These are phyloP conservation scores for Chaenodraco wilsoni DNA, from an alignment of 2,797 vertebrate species.

Conservation along the genomic window DNA sequence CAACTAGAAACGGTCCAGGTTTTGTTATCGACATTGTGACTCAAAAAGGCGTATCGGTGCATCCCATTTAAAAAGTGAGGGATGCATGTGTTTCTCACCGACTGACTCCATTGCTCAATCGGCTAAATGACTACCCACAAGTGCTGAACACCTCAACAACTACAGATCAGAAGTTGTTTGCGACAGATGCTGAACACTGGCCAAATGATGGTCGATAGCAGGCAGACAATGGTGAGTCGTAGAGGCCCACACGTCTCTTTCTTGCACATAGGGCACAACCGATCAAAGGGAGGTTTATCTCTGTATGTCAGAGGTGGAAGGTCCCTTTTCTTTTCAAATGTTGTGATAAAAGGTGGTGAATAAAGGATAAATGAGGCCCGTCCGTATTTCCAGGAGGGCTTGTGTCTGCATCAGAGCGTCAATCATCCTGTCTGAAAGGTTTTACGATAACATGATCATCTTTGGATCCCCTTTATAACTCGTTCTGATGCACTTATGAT, in stretches of 20 bases:
- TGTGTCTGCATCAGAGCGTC: constrained; percentile 5
- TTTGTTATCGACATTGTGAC: too few species aligned
- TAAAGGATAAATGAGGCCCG: constrained; percentile 6
- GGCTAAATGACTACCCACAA: neutral
- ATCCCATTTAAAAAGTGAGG: too few species aligned
- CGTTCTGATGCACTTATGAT: constrained; percentile 50
- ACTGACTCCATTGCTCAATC: neutral
- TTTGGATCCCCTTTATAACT: constrained; percentile 26
- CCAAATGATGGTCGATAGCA: neutral
- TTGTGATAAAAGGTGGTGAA: constrained; percentile 25
- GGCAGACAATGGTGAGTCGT: too few species aligned
- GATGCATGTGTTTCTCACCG: neutral
- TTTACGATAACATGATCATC: constrained; percentile 28
- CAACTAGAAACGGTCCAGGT: too few species aligned
- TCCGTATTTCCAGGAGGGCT: neutral
- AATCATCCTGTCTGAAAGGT: constrained; percentile 34
- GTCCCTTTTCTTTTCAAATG: neutral
- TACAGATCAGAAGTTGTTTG: too few species aligned
- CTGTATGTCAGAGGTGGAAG: neutral
- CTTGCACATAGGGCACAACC: neutral
- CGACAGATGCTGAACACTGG: neutral
- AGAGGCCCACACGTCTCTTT: neutral
- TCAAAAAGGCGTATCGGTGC: too few species aligned
- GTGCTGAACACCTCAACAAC: neutral
- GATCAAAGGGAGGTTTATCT: neutral